Base-by-base conservation (phyloP, 2,888 invertebrate genomes). In the Serripes groenlandicus region DNA sequence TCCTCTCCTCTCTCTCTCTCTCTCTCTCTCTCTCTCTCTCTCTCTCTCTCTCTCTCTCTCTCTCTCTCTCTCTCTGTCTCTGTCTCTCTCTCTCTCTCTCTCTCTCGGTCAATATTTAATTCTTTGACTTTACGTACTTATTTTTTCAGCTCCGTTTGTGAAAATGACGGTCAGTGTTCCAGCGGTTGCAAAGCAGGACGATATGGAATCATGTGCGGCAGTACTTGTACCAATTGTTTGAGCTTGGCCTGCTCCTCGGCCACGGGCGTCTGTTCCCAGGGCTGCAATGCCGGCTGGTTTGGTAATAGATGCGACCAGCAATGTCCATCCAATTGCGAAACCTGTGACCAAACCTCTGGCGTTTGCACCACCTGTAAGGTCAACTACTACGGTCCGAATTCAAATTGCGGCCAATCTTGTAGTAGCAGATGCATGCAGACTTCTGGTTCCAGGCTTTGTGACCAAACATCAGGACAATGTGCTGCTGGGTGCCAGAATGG, bases 121-220 rank as follows among this genome's bases (percentile, higher is more conserved):
- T n/a, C n/a, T n/a, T n/a, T n/a, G n/a, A n/a, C n/a, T n/a, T n/a
- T n/a, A n/a, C n/a, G n/a, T n/a, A n/a, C n/a, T n/a, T 68, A 9
- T 35, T 34, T 21, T 69, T 78, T 11, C 49, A 82, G 82, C 18
- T 71, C 30, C 7, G 30, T 18, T 5, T 85, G 85, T 34, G 35
- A 69, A 0, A 60, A 74, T 21, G 73, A 73, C 23, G 85, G 85
- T 0, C 54, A 35, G 9, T 85, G 85, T 35, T 37, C 74, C 0
- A 28, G 28, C 23, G 85, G 85, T 18, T 85, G 85, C 49, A 77
- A 49, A 5, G 3, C 70, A 9, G 85, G 85, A 0, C 37, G 71
- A 37, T 85, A 75, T 26, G 85, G 85, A 0, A 18, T 52, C 2
- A 60, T 32, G 42, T 85, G 85, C 37, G 81, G 76, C 18, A 37